phyloP scores from a whole-genome alignment of 92 coral and sea anemone genomes.

The Pocillopora grandis region DNA sequence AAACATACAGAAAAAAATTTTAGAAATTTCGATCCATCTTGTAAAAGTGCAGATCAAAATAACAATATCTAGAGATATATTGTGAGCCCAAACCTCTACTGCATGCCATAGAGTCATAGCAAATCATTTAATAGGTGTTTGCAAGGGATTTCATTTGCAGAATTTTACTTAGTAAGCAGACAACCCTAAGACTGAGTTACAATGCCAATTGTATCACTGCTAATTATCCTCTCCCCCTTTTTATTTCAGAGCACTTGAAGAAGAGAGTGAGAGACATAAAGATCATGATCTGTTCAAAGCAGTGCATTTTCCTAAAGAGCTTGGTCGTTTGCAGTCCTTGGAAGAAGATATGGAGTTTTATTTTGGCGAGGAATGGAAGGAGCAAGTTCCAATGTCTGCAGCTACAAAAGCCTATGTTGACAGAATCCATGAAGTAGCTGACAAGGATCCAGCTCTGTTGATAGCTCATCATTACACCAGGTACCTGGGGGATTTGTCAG shows the following conservation, averaged over 20 bases:
- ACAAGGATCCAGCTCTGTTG: conserved; percentile 84
- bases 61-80: no score
- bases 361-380: conserved; percentile 91
- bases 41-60: no score
- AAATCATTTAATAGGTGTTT: no score
- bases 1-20: no score
- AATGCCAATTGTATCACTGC: neutral
- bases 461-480: conserved; percentile 95
- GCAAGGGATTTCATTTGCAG: no score
- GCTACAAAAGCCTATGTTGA: conserved; percentile 84
- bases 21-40: no score
- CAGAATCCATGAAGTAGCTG: conserved; percentile 75
- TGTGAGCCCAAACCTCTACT: no score
- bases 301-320: conserved; percentile 86
- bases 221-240: neutral
- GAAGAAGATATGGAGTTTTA: conserved; percentile 86
- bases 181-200: neutral
- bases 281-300: conserved; percentile 76
- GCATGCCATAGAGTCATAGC: no score
- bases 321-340: conserved; percentile 70
- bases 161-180: no score
- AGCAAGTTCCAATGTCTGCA: conserved; percentile 65
- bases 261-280: conserved; percentile 78
- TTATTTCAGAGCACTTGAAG: conserved; percentile 79
- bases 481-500: conserved; percentile 95